Base-by-base conservation (phyloP, 1,140 invertebrate species). In the Eubasilissa regina region DNA sequence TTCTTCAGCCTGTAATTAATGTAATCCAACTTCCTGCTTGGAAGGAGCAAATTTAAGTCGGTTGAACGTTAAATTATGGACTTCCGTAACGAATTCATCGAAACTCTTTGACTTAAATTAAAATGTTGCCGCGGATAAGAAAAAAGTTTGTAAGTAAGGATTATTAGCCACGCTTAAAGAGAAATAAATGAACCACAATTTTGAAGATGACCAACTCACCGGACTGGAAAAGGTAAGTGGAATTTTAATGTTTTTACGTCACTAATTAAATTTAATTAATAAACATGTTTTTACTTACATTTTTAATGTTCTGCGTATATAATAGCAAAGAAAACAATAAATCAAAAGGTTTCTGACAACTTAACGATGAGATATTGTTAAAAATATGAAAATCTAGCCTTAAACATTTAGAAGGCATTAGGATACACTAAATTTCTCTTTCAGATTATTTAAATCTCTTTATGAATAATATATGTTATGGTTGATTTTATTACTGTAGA, bases 71-170 rank as follows among this genome's bases (percentile, higher is more conserved):
- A 68, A 68, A 68, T 68, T 17, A 21, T 48, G 48, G 19, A 53
- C 51, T 74, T 74, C 72, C 51, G 17, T 15, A 55, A 55, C 35
- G 48, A 56, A 74, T 47, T 74, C 44, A 35, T 53, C 12, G 43
- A 12, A 64, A 10, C 11, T 58, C 17, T 35, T 58, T 58, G 55
- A 58, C 3, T 58, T 8, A 0, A 15, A 58, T 58, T 19, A 58
- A 19, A 58, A 58, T 58, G 55, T 15, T 58, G 55, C n/a, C 15
- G 11, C 55, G 10, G 4, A 58, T 19, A 58, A 21, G 17, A 8
- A 58, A 21, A 58, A 58, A 58, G 55, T 19, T 19, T 58, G 15
- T 0, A 15, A 21, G 55, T 19, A 19, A 4, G 55, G 10, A 19
- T 58, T 58, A 19, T 21, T 19, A 58, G 55, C 55, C 3, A 58